Evolutionary conservation across 2,113 vertebrate genomes (phyloP).

Genomic region (Lucifuga dentata): DNA sequence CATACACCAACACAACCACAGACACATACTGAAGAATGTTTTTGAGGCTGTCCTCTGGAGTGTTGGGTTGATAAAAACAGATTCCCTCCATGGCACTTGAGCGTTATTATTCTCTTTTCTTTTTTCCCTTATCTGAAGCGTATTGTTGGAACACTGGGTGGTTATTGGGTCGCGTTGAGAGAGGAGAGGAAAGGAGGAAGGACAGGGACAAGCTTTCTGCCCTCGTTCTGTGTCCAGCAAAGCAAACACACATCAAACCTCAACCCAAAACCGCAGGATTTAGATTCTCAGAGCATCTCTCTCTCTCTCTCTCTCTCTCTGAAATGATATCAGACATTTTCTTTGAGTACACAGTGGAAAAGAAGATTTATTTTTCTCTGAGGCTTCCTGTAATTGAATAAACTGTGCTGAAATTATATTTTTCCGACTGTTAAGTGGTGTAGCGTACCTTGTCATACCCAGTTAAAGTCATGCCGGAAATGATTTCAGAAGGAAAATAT

Average conservation of each 20-base stretch:
- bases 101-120: constrained; percentile 58
- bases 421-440: constrained; percentile 35
- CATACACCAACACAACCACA: not conserved
- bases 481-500: constrained; percentile 46
- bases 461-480: constrained; percentile 44
- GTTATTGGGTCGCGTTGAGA: constrained; percentile 70
- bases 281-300: constrained; percentile 32
- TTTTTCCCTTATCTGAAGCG: constrained; percentile 50
- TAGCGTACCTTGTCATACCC: constrained; percentile 37
- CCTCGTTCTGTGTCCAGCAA: constrained; percentile 55
- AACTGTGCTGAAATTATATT: constrained; percentile 52
- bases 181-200: constrained; percentile 38
- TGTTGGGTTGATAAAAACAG: constrained; percentile 63
- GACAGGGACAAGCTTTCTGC: constrained; percentile 36
- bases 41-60: constrained; percentile 58
- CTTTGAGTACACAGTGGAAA: constrained; percentile 31
- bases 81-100: constrained; percentile 58
- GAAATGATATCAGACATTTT: constrained; percentile 52
- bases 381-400: constrained; percentile 63
- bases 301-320: constrained; percentile 27
- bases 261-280: constrained; percentile 15
- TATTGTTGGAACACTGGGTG: constrained; percentile 70
- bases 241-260: constrained; percentile 42
- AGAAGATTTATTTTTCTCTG: constrained; percentile 42
- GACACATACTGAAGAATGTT: constrained; percentile 18